Conservation (phyloP, 2,113 vertebrate genomes). For the Dunckerocampus dactyliophorus region DNA sequence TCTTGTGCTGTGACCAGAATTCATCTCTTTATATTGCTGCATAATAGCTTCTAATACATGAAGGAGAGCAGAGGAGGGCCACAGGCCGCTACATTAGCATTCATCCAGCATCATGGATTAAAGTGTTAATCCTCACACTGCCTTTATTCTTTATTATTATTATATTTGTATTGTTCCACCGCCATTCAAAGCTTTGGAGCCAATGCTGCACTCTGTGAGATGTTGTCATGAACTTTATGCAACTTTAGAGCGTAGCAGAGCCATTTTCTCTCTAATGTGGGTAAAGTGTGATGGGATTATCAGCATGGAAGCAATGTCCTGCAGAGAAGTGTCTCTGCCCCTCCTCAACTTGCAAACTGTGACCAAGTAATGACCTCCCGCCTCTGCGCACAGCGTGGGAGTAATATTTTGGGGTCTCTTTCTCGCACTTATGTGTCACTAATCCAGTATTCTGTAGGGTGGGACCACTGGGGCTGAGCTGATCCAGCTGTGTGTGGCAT, state of each 20-base stretch:
- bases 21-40: slow-evolving; percentile 36
- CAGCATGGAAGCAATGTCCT: background rate
- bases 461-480: slow-evolving; percentile 33
- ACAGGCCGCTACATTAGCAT: slow-evolving; percentile 48
- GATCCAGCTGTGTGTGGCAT: slow-evolving; percentile 34
- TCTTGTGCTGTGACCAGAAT: slow-evolving; percentile 32
- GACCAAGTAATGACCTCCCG: slow-evolving; percentile 38
- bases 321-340: background rate
- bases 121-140: slow-evolving; percentile 44
- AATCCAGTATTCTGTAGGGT: slow-evolving; percentile 53
- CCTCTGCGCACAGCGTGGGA: slow-evolving; percentile 9
- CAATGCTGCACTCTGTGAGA: background rate
- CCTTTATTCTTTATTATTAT: slow-evolving; percentile 39
- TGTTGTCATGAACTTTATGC: background rate
- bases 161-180: slow-evolving; percentile 32
- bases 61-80: slow-evolving; percentile 23
- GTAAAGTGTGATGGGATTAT: background rate
- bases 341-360: slow-evolving; percentile 32
- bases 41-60: slow-evolving; percentile 40
- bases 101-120: slow-evolving; percentile 46
- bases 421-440: slow-evolving; percentile 25
- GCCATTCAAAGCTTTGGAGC: slow-evolving; percentile 22
- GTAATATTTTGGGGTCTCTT: slow-evolving; percentile 21
- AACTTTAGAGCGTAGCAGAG: background rate
- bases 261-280: background rate